phyloP scores from a whole-genome alignment of 2,888 invertebrate species.

The Emmelina monodactyla region DNA sequence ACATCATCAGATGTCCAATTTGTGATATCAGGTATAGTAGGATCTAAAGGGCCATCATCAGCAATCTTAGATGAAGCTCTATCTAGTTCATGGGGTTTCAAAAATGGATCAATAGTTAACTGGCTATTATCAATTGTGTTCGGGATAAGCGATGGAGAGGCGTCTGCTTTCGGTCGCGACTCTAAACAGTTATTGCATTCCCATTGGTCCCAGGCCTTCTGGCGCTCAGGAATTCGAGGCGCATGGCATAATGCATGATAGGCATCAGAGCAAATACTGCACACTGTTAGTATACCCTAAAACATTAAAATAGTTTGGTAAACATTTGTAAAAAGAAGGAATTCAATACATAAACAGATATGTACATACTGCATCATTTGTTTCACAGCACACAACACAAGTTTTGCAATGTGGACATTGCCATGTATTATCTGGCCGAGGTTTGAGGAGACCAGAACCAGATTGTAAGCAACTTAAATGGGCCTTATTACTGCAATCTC shows the following conservation, averaged over 20 bases:
- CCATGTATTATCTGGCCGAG: slow-evolving; percentile 76
- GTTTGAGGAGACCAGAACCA: slow-evolving; percentile 71
- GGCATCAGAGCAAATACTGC: slow-evolving; percentile 84
- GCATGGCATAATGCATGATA: slow-evolving; percentile 85
- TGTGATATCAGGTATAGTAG: slow-evolving; percentile 78
- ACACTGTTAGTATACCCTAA: slow-evolving; percentile 77
- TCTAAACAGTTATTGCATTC: slow-evolving; percentile 73
- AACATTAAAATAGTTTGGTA: slow-evolving; percentile 19
- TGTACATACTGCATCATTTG: slow-evolving; percentile 73
- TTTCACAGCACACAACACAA: slow-evolving; percentile 83
- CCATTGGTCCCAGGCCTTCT: slow-evolving; percentile 72
- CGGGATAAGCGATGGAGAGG: slow-evolving; percentile 40
- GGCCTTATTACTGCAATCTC: slow-evolving; percentile 78
- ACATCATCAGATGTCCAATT: slow-evolving; percentile 87
- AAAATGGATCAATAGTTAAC: slow-evolving; percentile 38
- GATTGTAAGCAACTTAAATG: slow-evolving; percentile 74
- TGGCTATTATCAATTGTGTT: slow-evolving; percentile 33
- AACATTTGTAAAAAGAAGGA: not conserved
- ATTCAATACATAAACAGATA: not conserved
- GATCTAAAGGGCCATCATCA: slow-evolving; percentile 64
- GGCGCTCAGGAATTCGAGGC: slow-evolving; percentile 69
- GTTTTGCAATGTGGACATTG: slow-evolving; percentile 91
- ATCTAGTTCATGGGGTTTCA: slow-evolving; percentile 55
- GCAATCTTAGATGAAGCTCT: slow-evolving; percentile 41
- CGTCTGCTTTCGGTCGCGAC: slow-evolving; percentile 39